phyloP scores from a whole-genome alignment of 2,113 vertebrate species.

The Cebus imitator region DNA sequence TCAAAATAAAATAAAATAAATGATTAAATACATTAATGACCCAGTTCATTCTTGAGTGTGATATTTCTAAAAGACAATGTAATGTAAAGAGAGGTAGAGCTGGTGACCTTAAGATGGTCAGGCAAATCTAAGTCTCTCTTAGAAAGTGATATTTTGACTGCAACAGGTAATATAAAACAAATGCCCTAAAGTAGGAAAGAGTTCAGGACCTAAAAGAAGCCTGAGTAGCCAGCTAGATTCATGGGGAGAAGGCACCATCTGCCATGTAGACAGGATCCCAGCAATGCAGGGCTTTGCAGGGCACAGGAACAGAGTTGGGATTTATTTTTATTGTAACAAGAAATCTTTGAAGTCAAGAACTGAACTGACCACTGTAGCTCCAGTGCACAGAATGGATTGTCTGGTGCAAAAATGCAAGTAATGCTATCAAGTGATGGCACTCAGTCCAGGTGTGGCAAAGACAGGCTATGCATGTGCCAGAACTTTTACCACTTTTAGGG shows the following conservation, averaged over 20 bases:
- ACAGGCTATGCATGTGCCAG: background rate
- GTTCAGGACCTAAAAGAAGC: background rate
- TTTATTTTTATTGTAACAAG: background rate
- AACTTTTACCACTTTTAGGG: background rate
- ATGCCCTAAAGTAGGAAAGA: background rate
- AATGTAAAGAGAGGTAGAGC: background rate
- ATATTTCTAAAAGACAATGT: background rate
- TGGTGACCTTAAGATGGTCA: background rate
- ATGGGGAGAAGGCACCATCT: background rate
- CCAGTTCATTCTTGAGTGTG: background rate
- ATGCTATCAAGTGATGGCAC: fast-evolving
- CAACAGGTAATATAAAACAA: background rate
- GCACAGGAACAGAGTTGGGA: background rate
- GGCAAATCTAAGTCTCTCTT: background rate
- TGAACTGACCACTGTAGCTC: background rate
- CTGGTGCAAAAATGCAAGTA: background rate
- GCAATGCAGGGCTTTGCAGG: background rate
- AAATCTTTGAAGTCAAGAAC: background rate
- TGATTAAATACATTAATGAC: background rate
- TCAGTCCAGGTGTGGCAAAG: background rate
- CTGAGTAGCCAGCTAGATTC: background rate
- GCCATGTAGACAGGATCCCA: background rate
- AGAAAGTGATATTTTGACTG: background rate
- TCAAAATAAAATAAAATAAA: too few species aligned
- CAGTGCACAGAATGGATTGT: background rate